Conservation (phyloP, 1,140 invertebrate species). For the Diuraphis noxia region DNA sequence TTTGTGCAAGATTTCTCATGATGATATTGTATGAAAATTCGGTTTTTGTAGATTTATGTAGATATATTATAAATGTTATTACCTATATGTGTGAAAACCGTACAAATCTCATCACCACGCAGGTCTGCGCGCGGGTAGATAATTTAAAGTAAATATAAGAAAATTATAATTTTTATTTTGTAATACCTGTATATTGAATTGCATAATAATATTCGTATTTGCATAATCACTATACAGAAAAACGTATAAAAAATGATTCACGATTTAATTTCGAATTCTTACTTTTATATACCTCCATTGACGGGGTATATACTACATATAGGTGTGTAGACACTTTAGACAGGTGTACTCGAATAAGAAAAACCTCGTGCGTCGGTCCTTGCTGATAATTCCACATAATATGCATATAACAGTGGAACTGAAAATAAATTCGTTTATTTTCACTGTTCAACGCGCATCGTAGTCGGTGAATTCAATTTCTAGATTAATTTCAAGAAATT, state of each 20-base stretch:
- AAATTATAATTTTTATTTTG: background rate
- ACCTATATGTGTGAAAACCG: background rate
- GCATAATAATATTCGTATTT: background rate
- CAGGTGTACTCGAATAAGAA: background rate
- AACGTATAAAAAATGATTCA: background rate
- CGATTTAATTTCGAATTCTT: background rate
- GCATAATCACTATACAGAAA: background rate
- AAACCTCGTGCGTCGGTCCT: background rate
- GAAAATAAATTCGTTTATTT: background rate
- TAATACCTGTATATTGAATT: background rate
- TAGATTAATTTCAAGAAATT: background rate
- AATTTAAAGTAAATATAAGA: background rate
- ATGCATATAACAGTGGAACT: background rate
- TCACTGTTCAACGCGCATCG: background rate
- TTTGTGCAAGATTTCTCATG: background rate
- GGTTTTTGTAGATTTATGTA: background rate
- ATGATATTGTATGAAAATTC: background rate
- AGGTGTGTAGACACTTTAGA: too few relatives aligned
- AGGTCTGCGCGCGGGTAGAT: too few relatives aligned
- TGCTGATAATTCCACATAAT: background rate
- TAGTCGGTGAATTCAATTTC: too few relatives aligned
- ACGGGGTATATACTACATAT: too few relatives aligned
- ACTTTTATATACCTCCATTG: background rate
- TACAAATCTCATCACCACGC: background rate
- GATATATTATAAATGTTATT: background rate